Base-by-base conservation (phyloP, 1,140 invertebrate species). In the Galleria mellonella region DNA sequence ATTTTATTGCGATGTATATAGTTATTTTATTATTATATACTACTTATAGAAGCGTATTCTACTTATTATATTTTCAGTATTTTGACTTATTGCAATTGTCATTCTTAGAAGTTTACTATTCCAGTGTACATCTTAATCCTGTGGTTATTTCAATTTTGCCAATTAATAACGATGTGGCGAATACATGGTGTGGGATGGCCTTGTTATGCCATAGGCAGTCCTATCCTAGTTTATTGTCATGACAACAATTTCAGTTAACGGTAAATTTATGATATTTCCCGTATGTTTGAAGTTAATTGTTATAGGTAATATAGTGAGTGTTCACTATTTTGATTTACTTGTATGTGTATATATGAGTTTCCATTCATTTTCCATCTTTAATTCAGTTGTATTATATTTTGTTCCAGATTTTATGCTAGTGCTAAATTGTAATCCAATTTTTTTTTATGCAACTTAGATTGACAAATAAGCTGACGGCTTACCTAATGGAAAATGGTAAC, bases 281-380 rank as follows among this genome's bases (percentile, higher is more conserved):
- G 79, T 37, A 64, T 82, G 64, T 29, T 79, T 4, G 51, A 72
- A 45, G 72, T 83, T 5, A 77, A 83, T 39, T 83, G 75, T 45
- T 79, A 66, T 59, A 75, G 66, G 69, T 71, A 70, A 48, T 72
- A 76, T 15, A 73, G 72, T 77, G 60, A 68, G 77, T 70, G 43
- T 8, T 14, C 14, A n/a, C 9, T 31, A 8, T 10, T 4, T 31
- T 31, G 9, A 31, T 10, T 2, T 2, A 4, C 3, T 31, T 10
- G 2, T 31, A 2, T 31, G 2, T 23, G 17, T 23, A 23, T 23
- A 23, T 23, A 23, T 23, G 17, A 6, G 17, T 23, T 23, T 23
- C 17, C 6, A 23, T 23, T 23, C 6, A 23, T 23, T 3, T 6
- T 3, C 17, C 17, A 6, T 23, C 6, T 23, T 31, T 2, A 10